Percentiles rank a stretch among this genome's conserved stretches.
These are phyloP conservation scores for Parasteatoda tepidariorum DNA, from an alignment of 1,140 invertebrate genomes.

Conservation along the genomic window DNA sequence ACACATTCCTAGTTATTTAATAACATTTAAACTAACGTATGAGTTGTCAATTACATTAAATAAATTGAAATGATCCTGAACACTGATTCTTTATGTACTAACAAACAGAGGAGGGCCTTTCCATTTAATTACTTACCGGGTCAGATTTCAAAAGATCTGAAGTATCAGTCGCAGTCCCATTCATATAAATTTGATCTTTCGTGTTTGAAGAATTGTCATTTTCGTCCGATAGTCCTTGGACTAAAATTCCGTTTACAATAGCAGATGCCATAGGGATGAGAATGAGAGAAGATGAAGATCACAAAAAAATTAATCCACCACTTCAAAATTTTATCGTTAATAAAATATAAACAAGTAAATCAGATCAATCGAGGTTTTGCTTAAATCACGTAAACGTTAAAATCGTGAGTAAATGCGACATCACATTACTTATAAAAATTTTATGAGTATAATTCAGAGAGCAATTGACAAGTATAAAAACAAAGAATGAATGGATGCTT, in stretches of 20 bases:
- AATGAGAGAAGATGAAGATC: not conserved
- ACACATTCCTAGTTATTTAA: too few relatives aligned
- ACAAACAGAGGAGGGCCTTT: too few relatives aligned
- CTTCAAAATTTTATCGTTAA: not conserved
- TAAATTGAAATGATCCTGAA: too few relatives aligned
- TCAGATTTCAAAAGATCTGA: constrained; percentile 44
- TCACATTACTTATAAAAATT: not conserved
- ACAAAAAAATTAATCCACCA: not conserved
- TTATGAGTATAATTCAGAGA: not conserved
- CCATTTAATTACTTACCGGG: constrained; percentile 28
- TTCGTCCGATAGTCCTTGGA: constrained; percentile 42
- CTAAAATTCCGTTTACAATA: constrained; percentile 45
- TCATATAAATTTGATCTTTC: constrained; percentile 53
- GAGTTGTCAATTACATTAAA: too few relatives aligned
- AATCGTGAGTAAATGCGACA: not conserved
- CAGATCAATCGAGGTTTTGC: not conserved
- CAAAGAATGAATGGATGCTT: constrained; percentile 39
- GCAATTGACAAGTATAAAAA: constrained; percentile 49
- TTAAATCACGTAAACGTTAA: constrained; percentile 11
- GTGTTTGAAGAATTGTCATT: constrained; percentile 54
- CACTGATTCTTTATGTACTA: too few relatives aligned
- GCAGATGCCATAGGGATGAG: constrained; percentile 39
- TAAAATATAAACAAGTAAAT: not conserved
- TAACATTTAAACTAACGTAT: too few relatives aligned
- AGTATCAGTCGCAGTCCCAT: constrained; percentile 49